Conservation (phyloP, 2,888 invertebrate species). For the Antheraea yamamai region DNA sequence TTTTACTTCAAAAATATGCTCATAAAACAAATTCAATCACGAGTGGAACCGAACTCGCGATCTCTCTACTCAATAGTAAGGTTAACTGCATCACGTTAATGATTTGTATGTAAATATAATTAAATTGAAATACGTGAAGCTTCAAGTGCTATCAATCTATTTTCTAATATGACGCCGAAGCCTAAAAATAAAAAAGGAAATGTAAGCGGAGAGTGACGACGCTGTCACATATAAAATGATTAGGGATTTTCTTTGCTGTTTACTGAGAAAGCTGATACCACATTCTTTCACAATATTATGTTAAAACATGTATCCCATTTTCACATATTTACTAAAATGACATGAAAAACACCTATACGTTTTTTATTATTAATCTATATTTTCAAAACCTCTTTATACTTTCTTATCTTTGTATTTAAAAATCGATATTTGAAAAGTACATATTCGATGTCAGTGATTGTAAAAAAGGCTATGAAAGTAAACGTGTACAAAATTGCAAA, state of each 20-base stretch:
- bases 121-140: background rate
- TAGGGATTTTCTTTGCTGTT: constrained; percentile 4
- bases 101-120: background rate
- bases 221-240: constrained; percentile 14
- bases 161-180: background rate
- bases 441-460: no score
- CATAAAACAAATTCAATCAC: no score
- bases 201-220: background rate
- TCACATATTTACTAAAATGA: background rate
- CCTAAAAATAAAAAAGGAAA: background rate
- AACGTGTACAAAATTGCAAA: no score
- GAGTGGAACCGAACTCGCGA: no score
- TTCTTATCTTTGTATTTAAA: no score
- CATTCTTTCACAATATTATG: background rate
- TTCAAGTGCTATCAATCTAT: background rate
- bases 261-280: background rate
- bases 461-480: no score
- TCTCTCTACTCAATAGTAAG: no score
- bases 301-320: background rate
- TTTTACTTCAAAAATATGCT: no score
- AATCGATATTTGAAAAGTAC: no score
- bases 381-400: no score
- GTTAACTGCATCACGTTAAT: no score
- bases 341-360: background rate
- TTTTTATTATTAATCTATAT: background rate